Percentiles rank a stretch among this genome's conserved stretches.
These are phyloP conservation scores for Dusona sp. DNA, from an alignment of 2,888 invertebrate genomes.

Conservation along the genomic window DNA sequence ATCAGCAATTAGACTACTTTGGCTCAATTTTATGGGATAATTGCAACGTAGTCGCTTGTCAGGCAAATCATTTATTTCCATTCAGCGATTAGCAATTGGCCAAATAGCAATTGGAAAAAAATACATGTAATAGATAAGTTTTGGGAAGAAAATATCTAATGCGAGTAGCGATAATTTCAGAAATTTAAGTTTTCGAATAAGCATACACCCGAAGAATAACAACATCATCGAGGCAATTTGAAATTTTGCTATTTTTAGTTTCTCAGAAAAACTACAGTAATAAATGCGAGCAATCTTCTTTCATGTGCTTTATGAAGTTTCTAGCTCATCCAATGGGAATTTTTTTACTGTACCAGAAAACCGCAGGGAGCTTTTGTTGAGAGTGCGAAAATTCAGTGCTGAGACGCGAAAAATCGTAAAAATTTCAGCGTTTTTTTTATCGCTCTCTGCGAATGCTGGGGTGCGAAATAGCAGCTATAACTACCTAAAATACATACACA, in stretches of 20 bases:
- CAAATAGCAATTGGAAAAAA: neutral
- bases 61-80: neutral
- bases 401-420: constrained; percentile 20
- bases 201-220: neutral
- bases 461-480: constrained; percentile 13
- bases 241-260: neutral
- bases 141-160: neutral
- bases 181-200: neutral
- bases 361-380: constrained; percentile 10
- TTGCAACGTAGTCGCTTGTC: neutral
- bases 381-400: constrained; percentile 22
- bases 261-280: neutral
- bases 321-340: constrained; percentile 3
- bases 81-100: neutral
- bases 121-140: neutral
- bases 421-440: constrained; percentile 15
- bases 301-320: constrained; percentile 5
- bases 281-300: constrained; percentile 17
- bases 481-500: neutral
- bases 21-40: neutral
- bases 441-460: constrained; percentile 1
- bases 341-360: constrained; percentile 6
- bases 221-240: neutral
- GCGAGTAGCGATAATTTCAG: too few species aligned
- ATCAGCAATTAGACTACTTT: neutral